A percentile compares a stretch with the other conserved stretches of the same genome.
Conservation (phyloP, 2,888 invertebrate genomes). For the Alloplasta piceator region DNA sequence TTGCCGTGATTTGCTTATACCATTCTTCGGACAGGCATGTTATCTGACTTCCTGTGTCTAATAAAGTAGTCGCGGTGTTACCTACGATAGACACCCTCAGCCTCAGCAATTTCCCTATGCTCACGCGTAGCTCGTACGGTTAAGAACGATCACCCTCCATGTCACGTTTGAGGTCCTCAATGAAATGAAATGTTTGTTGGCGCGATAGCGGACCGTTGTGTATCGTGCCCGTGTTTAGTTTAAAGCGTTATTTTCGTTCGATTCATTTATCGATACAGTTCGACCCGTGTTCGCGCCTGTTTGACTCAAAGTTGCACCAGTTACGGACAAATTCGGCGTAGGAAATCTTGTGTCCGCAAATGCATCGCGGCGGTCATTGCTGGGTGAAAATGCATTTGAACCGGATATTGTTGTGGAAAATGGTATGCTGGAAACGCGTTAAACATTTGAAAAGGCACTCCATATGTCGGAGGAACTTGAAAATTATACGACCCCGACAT, state of each 20-base stretch:
- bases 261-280: neutral
- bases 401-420: neutral
- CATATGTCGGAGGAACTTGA: too few species aligned
- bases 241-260: neutral
- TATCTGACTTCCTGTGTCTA: conserved; percentile 9
- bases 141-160: conserved; percentile 11
- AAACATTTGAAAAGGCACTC: neutral
- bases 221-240: conserved; percentile 23
- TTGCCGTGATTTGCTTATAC: conserved; percentile 9
- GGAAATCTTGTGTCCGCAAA: neutral
- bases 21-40: conserved; percentile 11
- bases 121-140: conserved; percentile 1
- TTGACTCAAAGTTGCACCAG: too few species aligned
- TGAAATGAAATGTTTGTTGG: conserved; percentile 7
- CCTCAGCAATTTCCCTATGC: neutral
- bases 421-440: neutral
- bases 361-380: neutral
- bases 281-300: neutral
- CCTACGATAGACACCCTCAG: neutral
- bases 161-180: conserved; percentile 21
- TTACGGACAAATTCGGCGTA: neutral
- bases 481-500: too few species aligned
- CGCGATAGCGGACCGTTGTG: neutral
- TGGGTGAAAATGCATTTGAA: too few species aligned
- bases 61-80: neutral